A percentile compares a stretch with the other conserved stretches of the same genome.
These are phyloP conservation scores for Chelon labrosus DNA, from an alignment of 2,797 vertebrate genomes.

Conservation along the genomic window DNA sequence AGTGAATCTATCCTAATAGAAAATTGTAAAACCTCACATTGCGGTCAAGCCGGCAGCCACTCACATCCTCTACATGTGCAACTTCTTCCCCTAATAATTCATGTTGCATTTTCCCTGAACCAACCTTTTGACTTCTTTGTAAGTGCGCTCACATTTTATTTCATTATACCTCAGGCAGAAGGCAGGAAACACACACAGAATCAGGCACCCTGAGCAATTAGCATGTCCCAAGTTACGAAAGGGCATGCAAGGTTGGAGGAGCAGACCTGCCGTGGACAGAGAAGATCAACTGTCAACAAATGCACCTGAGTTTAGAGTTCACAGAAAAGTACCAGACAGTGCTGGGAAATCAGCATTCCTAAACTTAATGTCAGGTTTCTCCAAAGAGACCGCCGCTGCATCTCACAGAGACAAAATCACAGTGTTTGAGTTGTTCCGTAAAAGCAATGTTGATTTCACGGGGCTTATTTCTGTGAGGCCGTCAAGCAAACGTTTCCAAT, in stretches of 20 bases:
- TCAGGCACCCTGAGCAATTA: conserved; percentile 32
- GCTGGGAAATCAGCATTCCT: conserved; percentile 45
- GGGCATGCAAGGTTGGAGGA: conserved; percentile 11
- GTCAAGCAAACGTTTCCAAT: conserved; percentile 41
- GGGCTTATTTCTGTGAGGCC: conserved; percentile 40
- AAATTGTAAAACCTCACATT: conserved; percentile 30
- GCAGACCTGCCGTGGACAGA: conserved; percentile 3
- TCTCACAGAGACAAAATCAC: conserved; percentile 36
- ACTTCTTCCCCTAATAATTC: conserved; percentile 24
- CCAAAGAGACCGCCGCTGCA: conserved; percentile 18
- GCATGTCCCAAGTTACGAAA: conserved; percentile 15
- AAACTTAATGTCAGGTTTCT: conserved; percentile 35
- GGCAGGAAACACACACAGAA: conserved; percentile 9
- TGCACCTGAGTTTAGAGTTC: conserved; percentile 26
- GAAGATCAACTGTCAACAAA: conserved; percentile 12
- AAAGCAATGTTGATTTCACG: conserved; percentile 43
- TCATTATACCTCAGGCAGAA: conserved; percentile 33
- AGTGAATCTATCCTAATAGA: conserved; percentile 12
- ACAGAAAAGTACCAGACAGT: conserved; percentile 23
- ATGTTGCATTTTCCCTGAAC: conserved; percentile 33
- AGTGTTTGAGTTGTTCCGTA: conserved; percentile 28
- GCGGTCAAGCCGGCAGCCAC: conserved; percentile 1
- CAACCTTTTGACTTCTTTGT: conserved; percentile 33
- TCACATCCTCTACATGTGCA: conserved; percentile 21
- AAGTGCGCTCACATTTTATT: conserved; percentile 28